Conservation (phyloP, 2,888 invertebrate species). For the Lepidochitona cinerea region DNA sequence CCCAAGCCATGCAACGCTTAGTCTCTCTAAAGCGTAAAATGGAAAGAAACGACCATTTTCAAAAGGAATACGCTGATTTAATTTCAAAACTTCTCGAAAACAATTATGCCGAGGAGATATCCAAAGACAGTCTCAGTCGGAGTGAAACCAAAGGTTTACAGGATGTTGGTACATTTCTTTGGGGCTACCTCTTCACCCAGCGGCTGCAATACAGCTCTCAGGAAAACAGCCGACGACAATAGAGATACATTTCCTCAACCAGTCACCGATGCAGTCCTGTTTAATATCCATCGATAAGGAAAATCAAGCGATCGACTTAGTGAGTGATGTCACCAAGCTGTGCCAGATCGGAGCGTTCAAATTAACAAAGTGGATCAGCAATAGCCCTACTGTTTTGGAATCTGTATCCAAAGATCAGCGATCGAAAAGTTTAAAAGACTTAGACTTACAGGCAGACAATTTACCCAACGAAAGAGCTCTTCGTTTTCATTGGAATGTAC, state of each 20-base stretch:
- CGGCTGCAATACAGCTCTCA: neutral
- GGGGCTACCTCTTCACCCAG: neutral
- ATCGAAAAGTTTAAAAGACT: neutral
- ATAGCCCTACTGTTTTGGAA: neutral
- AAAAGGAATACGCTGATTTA: neutral
- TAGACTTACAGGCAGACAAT: neutral
- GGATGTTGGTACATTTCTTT: no score
- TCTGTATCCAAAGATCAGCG: neutral
- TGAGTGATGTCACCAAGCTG: neutral
- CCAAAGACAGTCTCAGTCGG: neutral
- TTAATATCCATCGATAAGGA: neutral
- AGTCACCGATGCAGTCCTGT: neutral
- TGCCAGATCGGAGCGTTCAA: neutral
- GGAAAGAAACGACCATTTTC: neutral
- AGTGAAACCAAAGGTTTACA: no score
- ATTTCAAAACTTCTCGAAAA: neutral
- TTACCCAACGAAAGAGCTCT: neutral
- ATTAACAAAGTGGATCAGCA: neutral
- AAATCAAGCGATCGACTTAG: neutral
- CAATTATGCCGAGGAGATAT: neutral
- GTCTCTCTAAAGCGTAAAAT: neutral
- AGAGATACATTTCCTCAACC: neutral
- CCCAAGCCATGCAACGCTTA: neutral
- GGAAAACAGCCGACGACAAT: neutral
- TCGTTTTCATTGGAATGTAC: conserved; percentile 30